Evolutionary conservation across 2,113 vertebrate species (phyloP), one percentile per base, ranked within the genome.

Genomic region (Oreocharis arfaki): DNA sequence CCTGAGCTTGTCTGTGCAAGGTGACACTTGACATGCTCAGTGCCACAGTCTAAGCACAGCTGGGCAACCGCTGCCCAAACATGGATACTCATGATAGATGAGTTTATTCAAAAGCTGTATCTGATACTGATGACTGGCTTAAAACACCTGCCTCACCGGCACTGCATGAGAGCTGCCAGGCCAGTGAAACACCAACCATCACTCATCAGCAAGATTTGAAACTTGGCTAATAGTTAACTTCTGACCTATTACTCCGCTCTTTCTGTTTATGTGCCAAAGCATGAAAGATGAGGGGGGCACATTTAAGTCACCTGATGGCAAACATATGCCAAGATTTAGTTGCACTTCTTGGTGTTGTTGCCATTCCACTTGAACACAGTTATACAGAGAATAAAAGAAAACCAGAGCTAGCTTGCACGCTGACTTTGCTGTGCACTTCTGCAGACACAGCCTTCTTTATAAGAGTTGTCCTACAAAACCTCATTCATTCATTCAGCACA

Each of bases 71-170:
- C 81, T 92, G 74, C 73, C 68, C 49, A 83, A 75, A 90, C 61
- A 50, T 32, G 80, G 91, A 67, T 41, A 60, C 32, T 77, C 39
- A 8, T 94, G 89, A 95, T 64, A 90, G 67, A 86, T 67, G 39
- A 74, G 63, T 97, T 94, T 94, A 87, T 96, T 93, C 95, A 95
- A 97, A 78, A 44, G 24, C 59, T 69, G 6, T 79, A 37, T 81
- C 61, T 65, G 67, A 39, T 56, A 57, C 18, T 87, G 75, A 84
- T 59, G 65, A 82, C 37, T 81, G 82, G 53, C 56, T 94, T 55
- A 41, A 83, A 96, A 89, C 93, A 94, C 70, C 88, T 95, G 70
- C 67, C 83, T 88, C 60, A 55, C 65, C 69, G 61, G 41, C 64
- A 84, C 33, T 46, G 63, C 13, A 27, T 77, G 87, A 86, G 89